These are phyloP conservation scores for Sebastes minor DNA, from an alignment of 2,797 vertebrate species.

Conservation along the genomic window DNA sequence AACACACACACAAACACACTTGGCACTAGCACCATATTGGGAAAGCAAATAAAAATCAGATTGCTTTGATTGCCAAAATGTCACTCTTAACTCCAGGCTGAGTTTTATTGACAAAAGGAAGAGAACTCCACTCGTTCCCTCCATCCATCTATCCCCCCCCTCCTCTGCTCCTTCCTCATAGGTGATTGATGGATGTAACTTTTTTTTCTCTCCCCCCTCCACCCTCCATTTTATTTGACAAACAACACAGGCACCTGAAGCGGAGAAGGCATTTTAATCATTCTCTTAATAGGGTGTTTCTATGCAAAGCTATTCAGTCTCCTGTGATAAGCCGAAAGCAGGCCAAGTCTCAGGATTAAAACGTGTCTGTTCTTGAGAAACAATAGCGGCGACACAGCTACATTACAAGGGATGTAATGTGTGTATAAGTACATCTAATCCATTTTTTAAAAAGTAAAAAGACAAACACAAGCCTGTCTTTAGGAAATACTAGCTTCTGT, in stretches of 20 bases:
- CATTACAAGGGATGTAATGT: conserved; percentile 40
- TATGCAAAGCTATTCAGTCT: conserved; percentile 85
- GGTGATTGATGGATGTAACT: conserved; percentile 83
- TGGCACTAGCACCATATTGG: conserved; percentile 70
- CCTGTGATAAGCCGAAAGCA: conserved; percentile 77
- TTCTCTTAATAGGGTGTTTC: conserved; percentile 85
- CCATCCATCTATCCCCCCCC: conserved; percentile 41
- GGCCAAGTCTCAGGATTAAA: conserved; percentile 68
- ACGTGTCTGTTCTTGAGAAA: conserved; percentile 53
- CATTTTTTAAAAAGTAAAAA: conserved; percentile 42
- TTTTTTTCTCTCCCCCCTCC: conserved; percentile 34
- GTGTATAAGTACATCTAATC: conserved; percentile 52
- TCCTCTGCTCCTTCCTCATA: conserved; percentile 53
- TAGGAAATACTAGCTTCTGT: conserved; percentile 35
- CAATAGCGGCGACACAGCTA: conserved; percentile 40
- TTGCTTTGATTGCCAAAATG: conserved; percentile 84
- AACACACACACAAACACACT: conserved; percentile 51
- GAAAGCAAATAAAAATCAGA: conserved; percentile 83
- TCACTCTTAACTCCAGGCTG: conserved; percentile 82
- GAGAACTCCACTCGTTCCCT: conserved; percentile 65
- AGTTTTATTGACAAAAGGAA: conserved; percentile 83
- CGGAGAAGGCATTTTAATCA: conserved; percentile 85
- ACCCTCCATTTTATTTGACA: conserved; percentile 84
- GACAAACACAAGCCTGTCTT: conserved; percentile 10
- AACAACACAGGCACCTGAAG: conserved; percentile 84